Percentiles rank a stretch among this genome's conserved stretches.
Conservation (phyloP, 2,888 invertebrate species). For the Tenthredo mesomela region DNA sequence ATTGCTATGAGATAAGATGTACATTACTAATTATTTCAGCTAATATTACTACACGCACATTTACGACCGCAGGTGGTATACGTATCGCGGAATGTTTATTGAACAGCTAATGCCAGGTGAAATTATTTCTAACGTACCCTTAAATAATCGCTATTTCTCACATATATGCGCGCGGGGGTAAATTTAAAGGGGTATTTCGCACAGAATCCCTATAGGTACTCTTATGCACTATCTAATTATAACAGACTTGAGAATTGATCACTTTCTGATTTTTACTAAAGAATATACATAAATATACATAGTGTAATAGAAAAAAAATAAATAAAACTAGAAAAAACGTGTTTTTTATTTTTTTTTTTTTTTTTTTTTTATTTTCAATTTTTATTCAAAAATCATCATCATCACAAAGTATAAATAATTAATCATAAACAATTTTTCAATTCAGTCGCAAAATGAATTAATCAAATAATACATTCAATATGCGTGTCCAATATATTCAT, state of each 20-base stretch:
- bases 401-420: neutral
- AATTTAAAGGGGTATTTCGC: neutral
- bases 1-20: neutral
- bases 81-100: slow-evolving; percentile 34
- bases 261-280: neutral
- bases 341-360: neutral
- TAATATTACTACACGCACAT: slow-evolving; percentile 21
- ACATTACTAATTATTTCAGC: slow-evolving; percentile 10
- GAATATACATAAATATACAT: neutral
- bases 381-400: neutral
- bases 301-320: too few species aligned
- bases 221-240: neutral
- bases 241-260: neutral
- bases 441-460: neutral
- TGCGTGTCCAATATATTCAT: neutral
- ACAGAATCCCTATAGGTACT: neutral
- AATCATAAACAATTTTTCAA: neutral
- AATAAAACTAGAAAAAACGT: too few species aligned
- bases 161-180: neutral
- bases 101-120: neutral
- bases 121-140: slow-evolving; percentile 1
- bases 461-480: neutral
- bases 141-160: neutral
- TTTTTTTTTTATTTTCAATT: neutral
- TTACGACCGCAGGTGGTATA: slow-evolving; percentile 36